Conservation (phyloP, 2,888 invertebrate species). For the Drosophila putrida region DNA sequence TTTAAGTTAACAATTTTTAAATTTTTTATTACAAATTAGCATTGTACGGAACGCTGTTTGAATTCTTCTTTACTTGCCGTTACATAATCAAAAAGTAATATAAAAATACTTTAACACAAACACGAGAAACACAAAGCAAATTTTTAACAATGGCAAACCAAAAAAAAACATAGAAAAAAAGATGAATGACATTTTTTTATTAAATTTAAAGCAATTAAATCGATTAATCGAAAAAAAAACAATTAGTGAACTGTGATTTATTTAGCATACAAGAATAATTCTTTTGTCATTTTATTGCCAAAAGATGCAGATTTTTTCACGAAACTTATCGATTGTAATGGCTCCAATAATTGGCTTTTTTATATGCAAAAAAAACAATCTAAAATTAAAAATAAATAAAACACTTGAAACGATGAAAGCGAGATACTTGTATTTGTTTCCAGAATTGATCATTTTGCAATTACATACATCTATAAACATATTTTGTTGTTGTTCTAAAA, state of each 20-base stretch:
- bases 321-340: conserved; percentile 86
- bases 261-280: conserved; percentile 84
- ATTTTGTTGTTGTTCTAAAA: conserved; percentile 83
- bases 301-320: conserved; percentile 86
- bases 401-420: conserved; percentile 53
- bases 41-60: conserved; percentile 70
- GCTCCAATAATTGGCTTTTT: conserved; percentile 86
- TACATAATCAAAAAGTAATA: conserved; percentile 85
- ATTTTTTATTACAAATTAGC: conserved; percentile 45
- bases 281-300: conserved; percentile 86
- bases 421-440: conserved; percentile 62
- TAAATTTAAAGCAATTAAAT: conserved; percentile 54
- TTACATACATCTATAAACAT: conserved; percentile 62
- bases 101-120: conserved; percentile 69
- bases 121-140: conserved; percentile 46
- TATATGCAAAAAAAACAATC: conserved; percentile 56
- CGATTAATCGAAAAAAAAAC: conserved; percentile 38
- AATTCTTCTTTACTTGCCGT: conserved; percentile 60
- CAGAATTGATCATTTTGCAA: conserved; percentile 76
- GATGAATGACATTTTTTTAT: conserved; percentile 36
- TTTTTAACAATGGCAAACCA: conserved; percentile 59
- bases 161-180: conserved; percentile 47
- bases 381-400: conserved; percentile 44
- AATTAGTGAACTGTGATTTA: conserved; percentile 78
- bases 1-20: conserved; percentile 11